phyloP scores from a whole-genome alignment of 2,797 vertebrate species.

The Glyptemys insculpta region DNA sequence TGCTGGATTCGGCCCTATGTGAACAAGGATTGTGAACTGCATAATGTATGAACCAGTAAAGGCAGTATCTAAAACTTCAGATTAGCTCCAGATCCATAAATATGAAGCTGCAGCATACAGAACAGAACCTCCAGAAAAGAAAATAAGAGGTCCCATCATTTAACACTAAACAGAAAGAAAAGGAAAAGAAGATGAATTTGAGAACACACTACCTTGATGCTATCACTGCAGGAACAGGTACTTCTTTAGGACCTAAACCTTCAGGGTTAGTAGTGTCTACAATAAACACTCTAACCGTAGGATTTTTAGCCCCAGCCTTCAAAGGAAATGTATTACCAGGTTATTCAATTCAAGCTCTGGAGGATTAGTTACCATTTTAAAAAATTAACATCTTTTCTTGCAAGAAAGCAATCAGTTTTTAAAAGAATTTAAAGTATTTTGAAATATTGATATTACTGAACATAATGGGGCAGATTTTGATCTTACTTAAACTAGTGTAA shows the following conservation, averaged over 20 bases:
- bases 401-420: neutral
- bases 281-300: slow-evolving; percentile 91
- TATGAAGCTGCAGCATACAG: neutral
- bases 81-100: neutral
- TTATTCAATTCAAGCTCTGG: slow-evolving; percentile 48
- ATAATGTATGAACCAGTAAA: neutral
- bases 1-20: neutral
- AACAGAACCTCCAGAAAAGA: neutral
- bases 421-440: neutral
- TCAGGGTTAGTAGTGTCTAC: slow-evolving; percentile 81
- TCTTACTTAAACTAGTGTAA: neutral
- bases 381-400: neutral
- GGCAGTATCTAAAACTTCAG: neutral
- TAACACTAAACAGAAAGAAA: neutral
- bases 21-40: neutral
- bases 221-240: slow-evolving; percentile 86
- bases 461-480: neutral
- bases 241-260: slow-evolving; percentile 77
- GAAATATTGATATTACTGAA: neutral
- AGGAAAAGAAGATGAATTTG: neutral
- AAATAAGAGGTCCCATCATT: neutral
- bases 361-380: neutral
- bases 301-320: slow-evolving; percentile 91
- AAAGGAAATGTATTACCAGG: slow-evolving; percentile 58
- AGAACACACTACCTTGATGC: slow-evolving; percentile 85